Percentiles rank a stretch among this genome's conserved stretches.
Evolutionary conservation across 2,797 vertebrate species (phyloP).

Genomic region (Crenichthys baileyi): DNA sequence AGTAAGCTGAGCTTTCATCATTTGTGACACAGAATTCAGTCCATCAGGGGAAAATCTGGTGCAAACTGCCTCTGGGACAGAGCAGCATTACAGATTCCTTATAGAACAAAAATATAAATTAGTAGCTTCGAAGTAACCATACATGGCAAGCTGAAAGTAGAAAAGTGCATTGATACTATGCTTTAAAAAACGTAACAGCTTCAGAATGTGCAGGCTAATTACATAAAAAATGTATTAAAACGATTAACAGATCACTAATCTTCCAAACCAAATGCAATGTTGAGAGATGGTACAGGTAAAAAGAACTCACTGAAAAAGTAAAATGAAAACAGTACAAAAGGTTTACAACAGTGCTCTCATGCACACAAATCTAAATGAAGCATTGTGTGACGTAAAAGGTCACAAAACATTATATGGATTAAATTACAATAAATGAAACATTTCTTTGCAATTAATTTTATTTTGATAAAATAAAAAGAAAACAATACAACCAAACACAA

Average conservation of each 20-base stretch:
- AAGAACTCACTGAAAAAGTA: constrained; percentile 49
- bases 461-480: constrained; percentile 42
- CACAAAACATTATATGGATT: constrained; percentile 1
- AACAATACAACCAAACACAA: constrained; percentile 18
- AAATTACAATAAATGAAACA: constrained; percentile 50
- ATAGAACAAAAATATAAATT: constrained; percentile 41
- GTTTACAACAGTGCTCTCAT: neutral
- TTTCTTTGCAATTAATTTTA: constrained; percentile 37
- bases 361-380: neutral
- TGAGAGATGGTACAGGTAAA: constrained; percentile 45
- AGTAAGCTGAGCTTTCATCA: constrained; percentile 55
- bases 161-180: neutral
- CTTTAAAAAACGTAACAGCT: neutral
- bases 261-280: constrained; percentile 6
- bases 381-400: neutral
- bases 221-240: constrained; percentile 4
- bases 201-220: neutral
- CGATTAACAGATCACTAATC: constrained; percentile 6
- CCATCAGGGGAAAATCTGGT: constrained; percentile 51
- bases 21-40: constrained; percentile 57
- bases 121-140: constrained; percentile 66
- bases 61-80: constrained; percentile 49
- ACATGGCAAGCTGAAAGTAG: neutral
- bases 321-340: constrained; percentile 6
- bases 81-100: constrained; percentile 26